Conservation (phyloP, 2,797 vertebrate genomes). For the Gephyroberyx darwinii region DNA sequence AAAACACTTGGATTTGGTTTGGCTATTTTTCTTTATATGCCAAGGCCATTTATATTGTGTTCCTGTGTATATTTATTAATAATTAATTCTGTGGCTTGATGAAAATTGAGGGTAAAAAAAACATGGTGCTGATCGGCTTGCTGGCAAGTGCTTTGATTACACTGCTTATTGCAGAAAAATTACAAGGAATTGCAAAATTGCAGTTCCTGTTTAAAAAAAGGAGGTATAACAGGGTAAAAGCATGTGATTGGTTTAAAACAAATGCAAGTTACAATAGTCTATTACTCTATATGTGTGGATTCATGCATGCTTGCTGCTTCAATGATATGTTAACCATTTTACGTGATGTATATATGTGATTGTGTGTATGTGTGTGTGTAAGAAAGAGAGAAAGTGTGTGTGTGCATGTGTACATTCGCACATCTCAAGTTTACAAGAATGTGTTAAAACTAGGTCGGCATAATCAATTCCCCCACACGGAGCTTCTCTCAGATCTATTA, state of each 20-base stretch:
- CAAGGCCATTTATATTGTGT: not conserved
- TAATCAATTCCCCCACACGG: conserved; percentile 61
- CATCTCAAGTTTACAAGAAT: conserved; percentile 33
- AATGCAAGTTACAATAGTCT: not conserved
- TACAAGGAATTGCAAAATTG: not conserved
- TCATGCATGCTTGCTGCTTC: not conserved
- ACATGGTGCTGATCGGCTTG: not conserved
- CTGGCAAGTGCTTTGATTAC: not conserved
- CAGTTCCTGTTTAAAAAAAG: not conserved
- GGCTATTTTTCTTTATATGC: too few relatives aligned
- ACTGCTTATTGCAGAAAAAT: not conserved
- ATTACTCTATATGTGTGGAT: not conserved
- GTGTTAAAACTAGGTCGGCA: conserved; percentile 63
- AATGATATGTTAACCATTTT: not conserved
- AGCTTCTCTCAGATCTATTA: conserved; percentile 52
- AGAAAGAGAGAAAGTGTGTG: not conserved
- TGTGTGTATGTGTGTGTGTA: not conserved
- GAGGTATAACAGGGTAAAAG: not conserved
- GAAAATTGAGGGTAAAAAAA: not conserved
- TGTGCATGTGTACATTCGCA: not conserved
- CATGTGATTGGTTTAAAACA: not conserved
- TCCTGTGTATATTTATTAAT: too few relatives aligned
- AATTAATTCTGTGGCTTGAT: not conserved
- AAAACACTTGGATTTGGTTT: too few relatives aligned
- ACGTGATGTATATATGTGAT: not conserved